These are phyloP conservation scores for Drosophila sturtevanti DNA, from an alignment of 1,140 invertebrate genomes.

Conservation along the genomic window DNA sequence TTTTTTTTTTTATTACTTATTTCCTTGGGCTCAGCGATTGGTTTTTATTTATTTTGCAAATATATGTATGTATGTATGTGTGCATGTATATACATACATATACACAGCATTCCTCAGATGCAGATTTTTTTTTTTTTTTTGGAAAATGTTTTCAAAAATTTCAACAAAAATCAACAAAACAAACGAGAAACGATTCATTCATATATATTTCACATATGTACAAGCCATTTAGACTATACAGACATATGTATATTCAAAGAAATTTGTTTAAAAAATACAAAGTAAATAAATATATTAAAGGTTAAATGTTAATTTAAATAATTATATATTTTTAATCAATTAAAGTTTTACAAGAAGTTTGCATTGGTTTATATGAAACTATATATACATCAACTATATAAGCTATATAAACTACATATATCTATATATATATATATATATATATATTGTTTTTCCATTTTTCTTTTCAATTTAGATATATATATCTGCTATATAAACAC, in stretches of 20 bases:
- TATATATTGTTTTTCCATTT: neutral
- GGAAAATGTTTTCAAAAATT: slow-evolving; percentile 1
- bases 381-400: too few relatives aligned
- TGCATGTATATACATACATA: neutral
- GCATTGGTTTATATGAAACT: too few relatives aligned
- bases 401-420: too few relatives aligned
- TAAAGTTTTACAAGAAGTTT: too few relatives aligned
- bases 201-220: neutral
- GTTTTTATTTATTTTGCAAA: slow-evolving; percentile 12
- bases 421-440: too few relatives aligned
- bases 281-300: too few relatives aligned
- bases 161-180: neutral
- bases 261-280: neutral
- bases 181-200: neutral
- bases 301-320: too few relatives aligned
- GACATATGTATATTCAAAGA: neutral
- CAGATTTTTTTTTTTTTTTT: neutral
- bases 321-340: too few relatives aligned
- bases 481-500: neutral
- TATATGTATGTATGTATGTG: neutral
- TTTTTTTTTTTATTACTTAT: slow-evolving; percentile 33
- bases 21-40: slow-evolving; percentile 4
- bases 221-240: neutral
- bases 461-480: neutral
- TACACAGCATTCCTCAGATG: neutral